Percentiles rank a stretch among this genome's conserved stretches.
Evolutionary conservation across 2,888 invertebrate genomes (phyloP).

Genomic region (Ptychoptera albimana): DNA sequence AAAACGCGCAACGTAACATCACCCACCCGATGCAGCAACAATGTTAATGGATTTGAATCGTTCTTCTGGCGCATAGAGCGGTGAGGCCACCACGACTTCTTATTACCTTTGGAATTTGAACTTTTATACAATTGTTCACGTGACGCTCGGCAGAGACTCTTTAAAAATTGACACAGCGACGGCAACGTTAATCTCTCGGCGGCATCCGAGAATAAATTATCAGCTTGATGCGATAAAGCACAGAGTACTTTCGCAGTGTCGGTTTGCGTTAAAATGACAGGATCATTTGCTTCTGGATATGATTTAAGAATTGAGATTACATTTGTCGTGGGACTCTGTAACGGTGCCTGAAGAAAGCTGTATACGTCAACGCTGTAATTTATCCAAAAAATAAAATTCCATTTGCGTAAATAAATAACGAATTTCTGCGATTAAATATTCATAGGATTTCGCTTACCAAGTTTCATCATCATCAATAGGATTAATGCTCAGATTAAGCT

Average conservation of each 20-base stretch:
- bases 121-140: conserved; percentile 46
- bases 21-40: conserved; percentile 67
- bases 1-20: conserved; percentile 80
- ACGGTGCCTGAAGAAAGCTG: conserved; percentile 58
- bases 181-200: conserved; percentile 74
- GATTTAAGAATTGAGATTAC: conserved; percentile 29
- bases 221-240: conserved; percentile 76
- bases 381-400: conserved; percentile 1
- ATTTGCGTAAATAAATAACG: background rate
- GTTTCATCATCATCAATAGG: conserved; percentile 59
- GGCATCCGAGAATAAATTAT: conserved; percentile 78
- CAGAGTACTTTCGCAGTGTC: conserved; percentile 82
- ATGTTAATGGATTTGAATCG: conserved; percentile 34
- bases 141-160: conserved; percentile 71
- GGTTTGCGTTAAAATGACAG: conserved; percentile 50
- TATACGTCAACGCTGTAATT: conserved; percentile 62
- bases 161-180: conserved; percentile 67
- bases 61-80: conserved; percentile 29
- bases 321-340: conserved; percentile 42
- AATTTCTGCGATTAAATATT: background rate
- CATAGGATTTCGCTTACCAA: conserved; percentile 37
- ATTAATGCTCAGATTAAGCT: conserved; percentile 41
- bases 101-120: conserved; percentile 29
- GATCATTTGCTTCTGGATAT: conserved; percentile 28
- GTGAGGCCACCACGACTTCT: conserved; percentile 30